Base-by-base conservation (phyloP, 2,113 vertebrate genomes). In the Atherinomorus stipes region DNA sequence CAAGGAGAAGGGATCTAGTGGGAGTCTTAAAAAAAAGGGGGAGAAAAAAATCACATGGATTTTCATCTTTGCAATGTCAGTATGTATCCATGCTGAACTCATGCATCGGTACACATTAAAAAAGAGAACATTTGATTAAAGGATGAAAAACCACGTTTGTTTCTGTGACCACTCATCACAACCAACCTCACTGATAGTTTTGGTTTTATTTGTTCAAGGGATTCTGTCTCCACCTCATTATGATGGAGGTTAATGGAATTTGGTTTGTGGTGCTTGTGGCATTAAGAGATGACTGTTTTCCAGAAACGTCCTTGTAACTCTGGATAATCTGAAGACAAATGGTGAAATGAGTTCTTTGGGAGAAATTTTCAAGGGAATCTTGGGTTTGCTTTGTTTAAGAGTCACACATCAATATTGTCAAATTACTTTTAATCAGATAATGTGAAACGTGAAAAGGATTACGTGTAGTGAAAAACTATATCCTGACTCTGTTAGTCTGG, bases 1-100 rank as follows among this genome's bases (percentile, higher is more conserved):
- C 45, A 31, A 44, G 69, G 57, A 76, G 12, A 76, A 49, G 31
- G 56, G 73, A 78, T 80, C 44, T 71, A 52, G 65, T 61, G 63
- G 61, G 58, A 68, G 62, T 76, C 63, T 53, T 22, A 47, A 42
- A 49, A 23, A 19, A 64, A 40, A n/a, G n/a, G n/a, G n/a, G n/a
- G 51, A 47, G 26, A 68, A 80, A 28, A 64, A 38, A 52, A 66
- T 73, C 40, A 2, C 66, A 28, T 12, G 42, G 49, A 65, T 76
- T 63, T 22, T 49, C 38, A 50, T 58, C 40, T 71, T 59, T 57
- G 58, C 68, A 51, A 22, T 53, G 64, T 54, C 59, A 47, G 45
- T 38, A 19, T 54, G 22, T 59, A 64, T 68, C 52, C 23, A 31
- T 49, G 31, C 25, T 45, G 21, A 71, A 66, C 7, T 44, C 40